Percentiles rank a stretch among this genome's conserved stretches.
Conservation (phyloP, 2,888 invertebrate species). For the Machimus atricapillus region DNA sequence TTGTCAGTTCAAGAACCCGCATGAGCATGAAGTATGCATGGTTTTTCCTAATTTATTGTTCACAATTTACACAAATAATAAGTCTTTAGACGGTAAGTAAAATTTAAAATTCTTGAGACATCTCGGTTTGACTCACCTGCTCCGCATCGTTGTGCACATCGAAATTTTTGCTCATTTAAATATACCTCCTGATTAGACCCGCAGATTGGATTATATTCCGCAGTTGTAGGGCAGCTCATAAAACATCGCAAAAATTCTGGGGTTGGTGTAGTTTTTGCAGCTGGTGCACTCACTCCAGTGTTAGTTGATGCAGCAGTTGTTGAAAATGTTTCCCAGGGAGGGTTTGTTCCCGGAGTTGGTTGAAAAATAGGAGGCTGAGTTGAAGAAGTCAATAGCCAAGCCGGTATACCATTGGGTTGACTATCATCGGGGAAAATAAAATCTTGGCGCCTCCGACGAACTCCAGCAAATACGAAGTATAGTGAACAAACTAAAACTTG, state of each 20-base stretch:
- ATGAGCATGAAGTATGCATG: neutral
- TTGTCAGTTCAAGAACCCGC: neutral
- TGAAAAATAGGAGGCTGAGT: neutral
- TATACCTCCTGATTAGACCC: constrained; percentile 56
- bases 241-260: constrained; percentile 52
- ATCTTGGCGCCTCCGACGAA: constrained; percentile 4
- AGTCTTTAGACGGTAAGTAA: neutral
- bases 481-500: neutral
- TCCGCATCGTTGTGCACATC: constrained; percentile 58
- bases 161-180: constrained; percentile 57
- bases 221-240: constrained; percentile 56
- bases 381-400: neutral
- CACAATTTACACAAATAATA: neutral
- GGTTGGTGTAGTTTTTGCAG: constrained; percentile 3
- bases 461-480: neutral
- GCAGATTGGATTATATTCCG: constrained; percentile 60
- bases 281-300: neutral
- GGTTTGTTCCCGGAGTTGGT: neutral
- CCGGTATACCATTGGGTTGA: neutral
- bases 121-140: constrained; percentile 53
- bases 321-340: neutral
- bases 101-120: neutral
- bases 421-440: constrained; percentile 29
- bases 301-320: neutral
- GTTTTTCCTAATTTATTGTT: neutral